phyloP scores from a whole-genome alignment of 2,113 vertebrate genomes.

The Damaliscus lunatus region DNA sequence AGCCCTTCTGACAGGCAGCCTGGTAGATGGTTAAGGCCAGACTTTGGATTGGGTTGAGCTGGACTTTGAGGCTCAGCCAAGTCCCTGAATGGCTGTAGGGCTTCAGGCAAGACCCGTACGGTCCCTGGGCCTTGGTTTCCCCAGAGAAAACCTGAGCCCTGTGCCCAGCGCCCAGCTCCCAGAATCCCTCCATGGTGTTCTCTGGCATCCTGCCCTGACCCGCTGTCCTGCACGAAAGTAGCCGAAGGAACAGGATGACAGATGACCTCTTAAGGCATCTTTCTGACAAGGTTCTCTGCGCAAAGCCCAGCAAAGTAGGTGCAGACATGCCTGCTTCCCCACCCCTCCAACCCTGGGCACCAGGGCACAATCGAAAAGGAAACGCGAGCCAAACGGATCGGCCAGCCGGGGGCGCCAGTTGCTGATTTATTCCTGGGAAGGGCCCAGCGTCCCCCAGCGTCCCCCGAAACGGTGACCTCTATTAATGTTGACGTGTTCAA shows the following conservation, averaged over 20 bases:
- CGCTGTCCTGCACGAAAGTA: accelerated
- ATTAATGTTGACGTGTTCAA: slow-evolving; percentile 21
- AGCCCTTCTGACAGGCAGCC: not conserved
- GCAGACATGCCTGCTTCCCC: not conserved
- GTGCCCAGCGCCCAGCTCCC: accelerated
- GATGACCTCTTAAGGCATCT: not conserved
- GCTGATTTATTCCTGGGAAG: slow-evolving; percentile 41
- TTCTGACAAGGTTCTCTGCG: not conserved
- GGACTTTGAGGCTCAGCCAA: not conserved
- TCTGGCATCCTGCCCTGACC: no score
- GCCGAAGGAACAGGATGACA: not conserved
- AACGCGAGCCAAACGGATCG: not conserved
- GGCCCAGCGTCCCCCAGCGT: accelerated
- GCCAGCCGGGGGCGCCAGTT: not conserved
- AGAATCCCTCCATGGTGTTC: no score
- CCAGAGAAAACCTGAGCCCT: not conserved
- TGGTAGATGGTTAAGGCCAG: not conserved
- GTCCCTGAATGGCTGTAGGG: not conserved
- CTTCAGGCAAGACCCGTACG: not conserved
- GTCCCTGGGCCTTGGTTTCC: not conserved
- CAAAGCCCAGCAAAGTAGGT: not conserved
- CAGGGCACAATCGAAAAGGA: not conserved
- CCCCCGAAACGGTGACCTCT: not conserved
- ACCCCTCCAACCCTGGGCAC: accelerated
- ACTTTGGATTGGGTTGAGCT: not conserved